Evolutionary conservation across 2,888 invertebrate genomes (phyloP), one percentile per base, ranked within the genome.

Genomic region (Netelia inedita): DNA sequence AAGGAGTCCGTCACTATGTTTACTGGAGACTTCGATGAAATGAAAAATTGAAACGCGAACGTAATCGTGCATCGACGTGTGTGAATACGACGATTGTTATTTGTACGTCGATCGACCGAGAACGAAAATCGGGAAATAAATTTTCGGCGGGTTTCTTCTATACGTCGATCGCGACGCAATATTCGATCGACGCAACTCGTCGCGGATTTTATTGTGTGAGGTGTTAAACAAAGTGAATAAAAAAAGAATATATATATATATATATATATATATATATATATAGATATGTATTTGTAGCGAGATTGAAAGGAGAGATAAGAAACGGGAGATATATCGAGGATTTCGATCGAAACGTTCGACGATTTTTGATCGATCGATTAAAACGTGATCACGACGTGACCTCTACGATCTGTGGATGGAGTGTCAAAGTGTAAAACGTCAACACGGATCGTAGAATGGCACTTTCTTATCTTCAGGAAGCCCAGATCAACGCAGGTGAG

Each of bases 381-480:
- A 46, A 46, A 46, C 46, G 46, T 46, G 10, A 46, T 14, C 14
- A 46, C 10, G 14, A 46, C 57, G 76, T 57, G 35, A 57, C 57
- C 14, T 16, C 16, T 10, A 46, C 23, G 21, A 69, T 19, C 85
- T 88, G 89, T 91, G 90, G 87, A 92, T 93, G 92, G 92, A 92
- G 92, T 92, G 89, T 90, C 87, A 87, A 84, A 91, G 93, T 92
- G 92, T 90, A 83, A 89, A 88, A 87, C 76, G 76, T 82, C 86
- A 88, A 41, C 84, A 90, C 89, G 89, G 88, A 89, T 89, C 90
- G 88, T 90, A 93, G 91, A 89, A 93, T 93, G 93, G 93, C 93
- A 91, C 90, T 93, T 73, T 91, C 92, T 86, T 92, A 91, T 87
- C 90, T 92, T 43, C 91, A 92, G 73, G 92, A 93, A 87, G 89